Conservation (phyloP, 1,140 invertebrate genomes). For the Conopomorpha cramerella region DNA sequence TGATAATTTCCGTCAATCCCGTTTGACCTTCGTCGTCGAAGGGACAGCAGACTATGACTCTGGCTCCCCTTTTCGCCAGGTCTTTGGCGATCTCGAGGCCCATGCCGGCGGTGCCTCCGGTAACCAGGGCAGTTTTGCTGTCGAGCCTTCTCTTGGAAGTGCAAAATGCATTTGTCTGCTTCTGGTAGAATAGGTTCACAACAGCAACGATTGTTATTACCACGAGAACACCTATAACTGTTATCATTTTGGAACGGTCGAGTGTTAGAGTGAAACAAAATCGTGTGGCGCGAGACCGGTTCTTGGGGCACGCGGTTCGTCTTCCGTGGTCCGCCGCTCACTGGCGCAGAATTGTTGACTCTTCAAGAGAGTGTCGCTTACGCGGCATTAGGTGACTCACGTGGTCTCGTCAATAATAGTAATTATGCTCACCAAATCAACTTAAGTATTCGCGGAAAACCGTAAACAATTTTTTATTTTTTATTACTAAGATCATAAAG, state of each 20-base stretch:
- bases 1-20: slow-evolving; percentile 62
- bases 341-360: too few species aligned
- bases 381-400: too few species aligned
- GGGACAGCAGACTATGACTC: slow-evolving; percentile 65
- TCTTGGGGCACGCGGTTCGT: too few species aligned
- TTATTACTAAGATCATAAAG: too few species aligned
- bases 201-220: slow-evolving; percentile 7
- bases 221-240: slow-evolving; percentile 10
- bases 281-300: too few species aligned
- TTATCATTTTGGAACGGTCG: not conserved
- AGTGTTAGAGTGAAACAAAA: too few species aligned
- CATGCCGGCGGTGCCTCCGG: slow-evolving; percentile 82
- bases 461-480: too few species aligned
- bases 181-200: slow-evolving; percentile 25
- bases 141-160: slow-evolving; percentile 24
- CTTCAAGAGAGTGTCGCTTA: too few species aligned
- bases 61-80: slow-evolving; percentile 69
- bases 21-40: slow-evolving; percentile 25
- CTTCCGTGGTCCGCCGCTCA: too few species aligned
- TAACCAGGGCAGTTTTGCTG: slow-evolving; percentile 57
- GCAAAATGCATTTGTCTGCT: slow-evolving; percentile 26
- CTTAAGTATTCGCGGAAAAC: too few species aligned
- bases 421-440: too few species aligned
- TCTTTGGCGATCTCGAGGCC: slow-evolving; percentile 74
- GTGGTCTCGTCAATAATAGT: too few species aligned